These are phyloP conservation scores for Phaethon lepturus DNA, from an alignment of 2,113 vertebrate genomes.

Conservation along the genomic window DNA sequence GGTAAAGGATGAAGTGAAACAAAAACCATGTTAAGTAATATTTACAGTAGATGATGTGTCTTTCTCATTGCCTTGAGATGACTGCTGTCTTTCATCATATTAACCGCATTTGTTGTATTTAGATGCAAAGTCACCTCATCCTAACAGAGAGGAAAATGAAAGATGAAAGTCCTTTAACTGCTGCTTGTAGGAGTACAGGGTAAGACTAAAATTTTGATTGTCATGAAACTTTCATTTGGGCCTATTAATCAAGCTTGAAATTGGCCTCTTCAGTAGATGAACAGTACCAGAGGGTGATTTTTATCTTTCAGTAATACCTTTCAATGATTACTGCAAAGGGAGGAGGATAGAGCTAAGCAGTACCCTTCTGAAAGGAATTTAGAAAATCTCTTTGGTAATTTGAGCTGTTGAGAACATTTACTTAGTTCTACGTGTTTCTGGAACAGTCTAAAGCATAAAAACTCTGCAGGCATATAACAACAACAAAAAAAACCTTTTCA, in stretches of 20 bases:
- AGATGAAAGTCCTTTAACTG: not conserved
- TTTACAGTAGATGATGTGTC: not conserved
- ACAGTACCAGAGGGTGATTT: not conserved
- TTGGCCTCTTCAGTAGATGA: not conserved
- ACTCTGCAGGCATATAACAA: not conserved
- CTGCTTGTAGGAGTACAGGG: not conserved
- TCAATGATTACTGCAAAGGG: not conserved
- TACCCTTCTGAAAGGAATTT: conserved; percentile 26
- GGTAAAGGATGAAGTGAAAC: not conserved
- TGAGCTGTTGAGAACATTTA: not conserved
- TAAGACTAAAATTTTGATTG: not conserved
- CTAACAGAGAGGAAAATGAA: not conserved
- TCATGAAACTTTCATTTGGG: not conserved
- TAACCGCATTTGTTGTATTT: not conserved
- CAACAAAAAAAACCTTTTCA: not conserved
- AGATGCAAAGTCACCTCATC: not conserved
- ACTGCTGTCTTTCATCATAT: not conserved
- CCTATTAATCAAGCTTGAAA: not conserved
- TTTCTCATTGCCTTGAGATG: not conserved
- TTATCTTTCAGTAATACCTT: conserved; percentile 24
- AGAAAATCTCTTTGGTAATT: conserved; percentile 20
- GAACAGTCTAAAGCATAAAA: not conserved
- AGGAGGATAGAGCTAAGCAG: not conserved
- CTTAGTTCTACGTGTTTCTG: not conserved
- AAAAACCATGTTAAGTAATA: not conserved